These are phyloP conservation scores for Zaprionus camerounensis DNA, from an alignment of 1,140 invertebrate species.

Conservation along the genomic window DNA sequence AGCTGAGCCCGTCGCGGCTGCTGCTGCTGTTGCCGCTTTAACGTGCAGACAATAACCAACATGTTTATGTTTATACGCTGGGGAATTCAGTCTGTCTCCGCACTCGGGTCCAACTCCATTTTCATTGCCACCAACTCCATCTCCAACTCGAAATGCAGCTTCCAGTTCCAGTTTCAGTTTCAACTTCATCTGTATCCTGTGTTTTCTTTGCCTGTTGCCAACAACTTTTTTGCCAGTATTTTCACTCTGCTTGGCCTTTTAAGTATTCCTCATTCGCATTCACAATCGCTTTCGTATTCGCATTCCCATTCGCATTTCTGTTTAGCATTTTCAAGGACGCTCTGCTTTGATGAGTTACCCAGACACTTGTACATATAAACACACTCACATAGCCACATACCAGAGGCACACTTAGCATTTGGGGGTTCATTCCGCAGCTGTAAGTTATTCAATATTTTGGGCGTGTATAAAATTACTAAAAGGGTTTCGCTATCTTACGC, in stretches of 20 bases:
- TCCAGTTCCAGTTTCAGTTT: conserved; percentile 4
- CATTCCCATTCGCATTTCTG: conserved; percentile 40
- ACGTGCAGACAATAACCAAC: conserved; percentile 57
- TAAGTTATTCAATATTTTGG: conserved; percentile 60
- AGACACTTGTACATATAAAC: neutral
- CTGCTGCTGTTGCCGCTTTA: conserved; percentile 26
- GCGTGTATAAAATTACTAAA: conserved; percentile 62
- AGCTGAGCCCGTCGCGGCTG: conserved; percentile 9
- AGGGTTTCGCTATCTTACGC: conserved; percentile 37
- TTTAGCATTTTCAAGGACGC: conserved; percentile 56
- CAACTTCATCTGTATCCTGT: conserved; percentile 2
- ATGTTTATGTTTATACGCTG: conserved; percentile 57
- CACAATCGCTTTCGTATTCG: conserved; percentile 22
- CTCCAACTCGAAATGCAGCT: conserved; percentile 2
- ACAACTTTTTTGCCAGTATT: conserved; percentile 30
- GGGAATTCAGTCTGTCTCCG: conserved; percentile 36
- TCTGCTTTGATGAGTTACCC: conserved; percentile 40
- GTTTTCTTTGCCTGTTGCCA: conserved; percentile 7
- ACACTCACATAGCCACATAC: neutral
- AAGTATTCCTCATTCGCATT: conserved; percentile 40
- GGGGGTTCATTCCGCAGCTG: conserved; percentile 31
- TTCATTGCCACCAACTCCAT: conserved; percentile 3
- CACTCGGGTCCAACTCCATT: neutral
- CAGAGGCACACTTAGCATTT: conserved; percentile 12
- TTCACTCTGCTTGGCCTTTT: conserved; percentile 29